These are phyloP conservation scores for Psittacara wagleri DNA, from an alignment of 2,113 vertebrate genomes.

Conservation along the genomic window DNA sequence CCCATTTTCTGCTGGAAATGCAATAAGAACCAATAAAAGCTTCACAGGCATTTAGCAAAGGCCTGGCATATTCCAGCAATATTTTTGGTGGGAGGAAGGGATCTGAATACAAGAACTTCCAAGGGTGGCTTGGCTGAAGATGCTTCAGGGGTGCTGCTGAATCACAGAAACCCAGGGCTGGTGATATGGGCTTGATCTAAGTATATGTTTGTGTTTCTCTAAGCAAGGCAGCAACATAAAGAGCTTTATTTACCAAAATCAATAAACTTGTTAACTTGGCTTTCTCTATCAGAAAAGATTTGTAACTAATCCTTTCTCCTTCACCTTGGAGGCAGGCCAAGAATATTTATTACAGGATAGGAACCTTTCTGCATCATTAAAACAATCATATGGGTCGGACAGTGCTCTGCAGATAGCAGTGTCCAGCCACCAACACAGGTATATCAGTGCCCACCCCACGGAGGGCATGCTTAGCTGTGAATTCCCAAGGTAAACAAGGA, in stretches of 20 bases:
- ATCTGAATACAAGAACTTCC: neutral
- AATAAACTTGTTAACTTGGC: constrained; percentile 17
- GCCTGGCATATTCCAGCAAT: neutral
- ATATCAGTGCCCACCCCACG: fast-evolving
- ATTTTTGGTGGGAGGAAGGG: neutral
- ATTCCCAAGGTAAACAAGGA: neutral
- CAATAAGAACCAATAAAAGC: neutral
- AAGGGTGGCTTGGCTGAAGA: neutral
- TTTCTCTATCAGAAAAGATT: neutral
- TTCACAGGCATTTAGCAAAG: neutral
- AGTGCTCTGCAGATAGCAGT: neutral
- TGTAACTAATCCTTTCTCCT: constrained; percentile 14
- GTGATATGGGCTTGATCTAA: fast-evolving
- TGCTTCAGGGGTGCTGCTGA: neutral
- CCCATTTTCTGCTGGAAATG: neutral
- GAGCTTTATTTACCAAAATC: constrained; percentile 16
- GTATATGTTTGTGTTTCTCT: neutral
- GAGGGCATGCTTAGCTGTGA: neutral
- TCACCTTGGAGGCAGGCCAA: neutral
- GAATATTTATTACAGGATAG: neutral
- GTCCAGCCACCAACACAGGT: neutral
- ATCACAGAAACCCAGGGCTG: neutral
- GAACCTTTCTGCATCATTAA: neutral
- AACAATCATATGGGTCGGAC: neutral
- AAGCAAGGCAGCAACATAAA: neutral